These are phyloP conservation scores for Holcopasites calliopsidis DNA, from an alignment of 1,140 invertebrate species.

Conservation along the genomic window DNA sequence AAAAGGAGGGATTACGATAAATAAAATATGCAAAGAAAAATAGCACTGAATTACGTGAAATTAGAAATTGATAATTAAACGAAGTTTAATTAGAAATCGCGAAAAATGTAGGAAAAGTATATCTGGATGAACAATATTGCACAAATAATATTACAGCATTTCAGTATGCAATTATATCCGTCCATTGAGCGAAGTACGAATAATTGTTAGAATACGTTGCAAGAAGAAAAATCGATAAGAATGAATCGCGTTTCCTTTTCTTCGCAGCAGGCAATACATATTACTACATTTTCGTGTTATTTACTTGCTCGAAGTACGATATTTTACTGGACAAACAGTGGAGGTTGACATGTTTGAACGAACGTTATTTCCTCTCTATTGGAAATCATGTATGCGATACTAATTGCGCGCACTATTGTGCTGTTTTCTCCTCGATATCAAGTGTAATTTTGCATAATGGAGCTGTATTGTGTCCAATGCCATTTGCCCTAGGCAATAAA, in stretches of 20 bases:
- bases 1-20: too few relatives aligned
- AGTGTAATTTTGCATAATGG: slow-evolving; percentile 9
- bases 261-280: not conserved
- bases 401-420: slow-evolving; percentile 3
- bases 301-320: not conserved
- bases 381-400: slow-evolving; percentile 25
- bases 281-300: not conserved
- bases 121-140: too few relatives aligned
- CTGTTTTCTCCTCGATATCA: not conserved
- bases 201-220: not conserved
- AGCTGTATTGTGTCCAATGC: slow-evolving; percentile 2
- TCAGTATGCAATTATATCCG: too few relatives aligned
- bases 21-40: too few relatives aligned
- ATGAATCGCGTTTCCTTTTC: not conserved
- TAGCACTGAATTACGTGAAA: too few relatives aligned
- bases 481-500: slow-evolving; percentile 4
- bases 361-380: slow-evolving; percentile 2
- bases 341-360: not conserved
- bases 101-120: too few relatives aligned
- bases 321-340: not conserved
- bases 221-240: not conserved
- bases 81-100: too few relatives aligned
- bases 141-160: too few relatives aligned
- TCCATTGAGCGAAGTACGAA: too few relatives aligned
- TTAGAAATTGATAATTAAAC: too few relatives aligned